Conservation (phyloP, 35 echinoderm and acorn worm species). For the Eucidaris tribuloides region DNA sequence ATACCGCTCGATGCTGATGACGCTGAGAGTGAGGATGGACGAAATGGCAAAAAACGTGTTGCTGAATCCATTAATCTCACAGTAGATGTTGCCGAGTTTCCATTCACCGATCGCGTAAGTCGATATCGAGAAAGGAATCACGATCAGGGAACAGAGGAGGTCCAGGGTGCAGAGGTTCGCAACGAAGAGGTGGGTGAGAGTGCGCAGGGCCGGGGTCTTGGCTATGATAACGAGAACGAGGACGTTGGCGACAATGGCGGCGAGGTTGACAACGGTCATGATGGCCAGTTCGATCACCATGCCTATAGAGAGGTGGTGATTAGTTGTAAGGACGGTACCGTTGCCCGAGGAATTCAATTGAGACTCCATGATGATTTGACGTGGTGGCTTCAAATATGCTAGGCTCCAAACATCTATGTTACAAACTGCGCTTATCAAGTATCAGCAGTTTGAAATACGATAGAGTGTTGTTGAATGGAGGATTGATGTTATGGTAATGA, state of each 20-base stretch:
- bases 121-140: constrained; percentile 68
- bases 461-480: no score
- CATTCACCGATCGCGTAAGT: constrained; percentile 46
- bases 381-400: not conserved
- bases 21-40: constrained; percentile 61
- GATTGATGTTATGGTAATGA: no score
- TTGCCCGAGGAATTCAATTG: not conserved
- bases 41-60: constrained; percentile 69
- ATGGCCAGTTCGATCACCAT: constrained; percentile 28
- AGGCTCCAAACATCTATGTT: not conserved
- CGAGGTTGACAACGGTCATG: constrained; percentile 49
- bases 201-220: constrained; percentile 70
- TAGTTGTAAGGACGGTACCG: not conserved
- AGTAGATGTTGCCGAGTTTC: constrained; percentile 66
- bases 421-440: not conserved
- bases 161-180: constrained; percentile 74
- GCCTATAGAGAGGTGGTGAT: not conserved
- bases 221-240: constrained; percentile 55
- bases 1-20: constrained; percentile 85
- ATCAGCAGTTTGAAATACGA: not conserved
- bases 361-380: not conserved
- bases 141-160: constrained; percentile 50
- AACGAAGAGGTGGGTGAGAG: constrained; percentile 74
- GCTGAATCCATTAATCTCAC: constrained; percentile 67
- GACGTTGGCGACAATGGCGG: constrained; percentile 49